These are phyloP conservation scores for Heterodera carotae DNA, from an alignment of 1,140 invertebrate genomes.

Conservation along the genomic window DNA sequence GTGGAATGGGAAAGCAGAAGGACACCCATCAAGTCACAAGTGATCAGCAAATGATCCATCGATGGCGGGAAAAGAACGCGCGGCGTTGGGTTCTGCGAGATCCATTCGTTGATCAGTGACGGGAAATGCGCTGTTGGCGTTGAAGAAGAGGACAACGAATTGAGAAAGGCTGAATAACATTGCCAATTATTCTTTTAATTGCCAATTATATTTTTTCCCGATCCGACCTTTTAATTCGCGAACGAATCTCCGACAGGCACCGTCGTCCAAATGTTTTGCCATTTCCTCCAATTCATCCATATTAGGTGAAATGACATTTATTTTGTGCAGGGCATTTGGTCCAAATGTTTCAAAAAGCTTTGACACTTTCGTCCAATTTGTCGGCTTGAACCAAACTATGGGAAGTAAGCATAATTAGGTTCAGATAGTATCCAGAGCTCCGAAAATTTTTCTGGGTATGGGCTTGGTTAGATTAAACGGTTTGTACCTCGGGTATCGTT, in stretches of 20 bases:
- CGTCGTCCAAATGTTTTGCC: neutral
- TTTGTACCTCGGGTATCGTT: constrained; percentile 26
- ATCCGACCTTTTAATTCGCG: constrained; percentile 12
- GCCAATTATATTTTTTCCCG: neutral
- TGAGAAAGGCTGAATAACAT: neutral
- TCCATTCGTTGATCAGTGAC: constrained; percentile 9
- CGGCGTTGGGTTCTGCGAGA: constrained; percentile 5
- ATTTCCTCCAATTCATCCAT: constrained; percentile 45
- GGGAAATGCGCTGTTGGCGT: neutral
- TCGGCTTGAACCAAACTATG: constrained; percentile 62
- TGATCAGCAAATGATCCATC: constrained; percentile 28
- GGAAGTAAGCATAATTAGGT: neutral
- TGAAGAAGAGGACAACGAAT: neutral
- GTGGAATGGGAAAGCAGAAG: constrained; percentile 16
- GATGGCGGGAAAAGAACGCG: neutral
- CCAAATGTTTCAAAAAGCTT: constrained; percentile 50
- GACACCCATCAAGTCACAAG: constrained; percentile 30
- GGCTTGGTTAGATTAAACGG: too few relatives aligned
- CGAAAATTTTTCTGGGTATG: too few relatives aligned
- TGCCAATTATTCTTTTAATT: neutral
- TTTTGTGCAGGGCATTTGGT: constrained; percentile 11
- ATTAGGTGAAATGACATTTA: constrained; percentile 53
- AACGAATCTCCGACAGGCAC: neutral
- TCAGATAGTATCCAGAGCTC: too few relatives aligned
- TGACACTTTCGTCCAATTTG: constrained; percentile 52